Evolutionary conservation across 2,888 invertebrate species (phyloP), one percentile per base, ranked within the genome.

Genomic region (Diarsia rubi): DNA sequence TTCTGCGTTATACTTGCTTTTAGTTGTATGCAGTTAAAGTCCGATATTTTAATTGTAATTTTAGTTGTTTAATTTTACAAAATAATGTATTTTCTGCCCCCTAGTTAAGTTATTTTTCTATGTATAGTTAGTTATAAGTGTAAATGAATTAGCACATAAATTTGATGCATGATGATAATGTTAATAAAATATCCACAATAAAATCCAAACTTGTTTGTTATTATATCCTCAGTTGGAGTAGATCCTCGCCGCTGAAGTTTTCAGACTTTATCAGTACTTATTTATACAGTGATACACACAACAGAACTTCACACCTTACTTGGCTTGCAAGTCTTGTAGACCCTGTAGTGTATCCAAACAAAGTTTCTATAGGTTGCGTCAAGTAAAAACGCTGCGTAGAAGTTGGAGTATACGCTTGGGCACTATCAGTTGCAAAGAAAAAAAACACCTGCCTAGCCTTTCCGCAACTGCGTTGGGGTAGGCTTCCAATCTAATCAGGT

Each of bases 81-180:
- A 95, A 94, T 95, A 96, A 90, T 95, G 96, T 96, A 96, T 95
- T 96, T 95, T 96, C 94, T 95, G 94, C 96, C 94, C 93, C 94
- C 92, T 95, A 94, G 95, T 95, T 96, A 95, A 96, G 96, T 96
- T 96, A 95, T 96, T 96, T 96, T 96, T 96, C 95, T 96, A 96
- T 96, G 96, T 96, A 96, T 96, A 96, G 96, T 92, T 96, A 96
- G 96, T 96, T 94, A 92, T 96, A 96, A 95, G 96, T 96, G 96
- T 96, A 96, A 95, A 96, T 96, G 95, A 95, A 91, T 94, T 95
- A 96, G 96, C 94, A 96, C 96, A 93, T 96, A 96, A 94, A 95
- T 95, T 96, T 94, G 96, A 96, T 96, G 96, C 96, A 96, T 96
- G 96, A 96, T 96, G 95, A 95, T 96, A 96, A 96, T 95, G 96